Percentiles rank a stretch among this genome's conserved stretches.
Evolutionary conservation across 2,888 invertebrate species (phyloP).

Genomic region (Arctia plantaginis): DNA sequence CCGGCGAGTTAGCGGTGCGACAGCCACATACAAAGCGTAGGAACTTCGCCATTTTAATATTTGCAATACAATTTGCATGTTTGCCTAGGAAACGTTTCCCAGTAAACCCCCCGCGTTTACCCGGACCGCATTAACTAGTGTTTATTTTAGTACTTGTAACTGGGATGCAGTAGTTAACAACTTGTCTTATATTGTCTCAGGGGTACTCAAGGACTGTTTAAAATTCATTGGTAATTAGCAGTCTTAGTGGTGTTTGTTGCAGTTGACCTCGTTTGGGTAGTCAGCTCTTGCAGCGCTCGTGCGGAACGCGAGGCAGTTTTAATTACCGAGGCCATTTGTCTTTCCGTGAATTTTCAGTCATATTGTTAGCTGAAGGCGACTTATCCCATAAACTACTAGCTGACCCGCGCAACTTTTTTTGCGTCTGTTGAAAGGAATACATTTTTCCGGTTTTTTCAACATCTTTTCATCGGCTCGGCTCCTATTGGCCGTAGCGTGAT

Average conservation of each 20-base stretch:
- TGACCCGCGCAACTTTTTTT: background rate
- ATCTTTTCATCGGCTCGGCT: background rate
- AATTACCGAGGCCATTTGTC: slow-evolving; percentile 67
- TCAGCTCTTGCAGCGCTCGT: slow-evolving; percentile 63
- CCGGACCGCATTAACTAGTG: slow-evolving; percentile 61
- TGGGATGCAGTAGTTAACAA: slow-evolving; percentile 54
- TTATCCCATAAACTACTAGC: slow-evolving; percentile 32
- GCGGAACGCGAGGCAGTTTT: slow-evolving; percentile 78
- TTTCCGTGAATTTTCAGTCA: slow-evolving; percentile 59
- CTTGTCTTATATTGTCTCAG: slow-evolving; percentile 50
- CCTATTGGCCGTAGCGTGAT: background rate
- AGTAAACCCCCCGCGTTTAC: slow-evolving; percentile 68
- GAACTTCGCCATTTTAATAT: slow-evolving; percentile 74
- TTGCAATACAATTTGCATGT: slow-evolving; percentile 82
- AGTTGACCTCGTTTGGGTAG: slow-evolving; percentile 70
- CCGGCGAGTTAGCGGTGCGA: slow-evolving; percentile 63
- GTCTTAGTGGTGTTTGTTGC: slow-evolving; percentile 56
- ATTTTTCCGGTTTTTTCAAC: background rate
- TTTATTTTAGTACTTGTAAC: slow-evolving; percentile 60
- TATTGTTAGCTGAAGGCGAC: slow-evolving; percentile 38
- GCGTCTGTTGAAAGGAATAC: background rate
- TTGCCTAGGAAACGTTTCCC: slow-evolving; percentile 80
- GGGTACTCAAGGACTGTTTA: slow-evolving; percentile 56
- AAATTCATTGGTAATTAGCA: slow-evolving; percentile 58
- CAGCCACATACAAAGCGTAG: slow-evolving; percentile 69